Evolutionary conservation across 2,113 vertebrate species (phyloP), one percentile per base, ranked within the genome.

Genomic region (Barnardius zonarius): DNA sequence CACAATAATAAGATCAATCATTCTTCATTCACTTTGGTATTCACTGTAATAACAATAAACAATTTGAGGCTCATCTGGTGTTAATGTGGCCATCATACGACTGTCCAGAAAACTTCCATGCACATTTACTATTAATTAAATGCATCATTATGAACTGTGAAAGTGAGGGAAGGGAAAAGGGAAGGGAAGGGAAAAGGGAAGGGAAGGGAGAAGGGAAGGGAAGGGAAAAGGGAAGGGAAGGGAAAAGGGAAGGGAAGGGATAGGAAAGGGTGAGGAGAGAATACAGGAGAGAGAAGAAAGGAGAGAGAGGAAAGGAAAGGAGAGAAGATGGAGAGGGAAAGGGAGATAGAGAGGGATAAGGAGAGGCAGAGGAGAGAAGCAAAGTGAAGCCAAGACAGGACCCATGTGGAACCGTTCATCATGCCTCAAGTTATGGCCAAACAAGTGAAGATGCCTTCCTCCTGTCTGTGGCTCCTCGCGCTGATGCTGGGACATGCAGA

Each of bases 31-130:
- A 68, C 78, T 96, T 92, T 91, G 94, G 81, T 93, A 85, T 94
- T 91, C 62, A 68, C 51, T 92, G 88, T 75, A 97, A 92, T 81
- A 79, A 96, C 93, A 70, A 87, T 80, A 92, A 95, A 84, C 95
- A 93, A 51, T 72, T 97, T 94, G 33, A 91, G 74, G 89, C 94
- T 98, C 98, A 97, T 97, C 96, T 98, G 97, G 94, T 97, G 98
- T 93, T 98, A 98, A 98, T 97, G 97, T 97, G 97, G 85, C 96
- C 59, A 81, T 98, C 96, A 90, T 96, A 93, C 74, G 87, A 77
- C 89, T 96, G 96, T 95, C 96, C 90, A 92, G 95, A 93, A 74
- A 93, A 89, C 86, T 95, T 95, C 82, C 70, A 84, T 91, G 89
- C 79, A 79, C 94, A 77, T 96, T 97, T 96, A 93, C 66, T 88